These are phyloP conservation scores for Drosophila suzukii DNA, from an alignment of 1,140 invertebrate species.

Conservation along the genomic window DNA sequence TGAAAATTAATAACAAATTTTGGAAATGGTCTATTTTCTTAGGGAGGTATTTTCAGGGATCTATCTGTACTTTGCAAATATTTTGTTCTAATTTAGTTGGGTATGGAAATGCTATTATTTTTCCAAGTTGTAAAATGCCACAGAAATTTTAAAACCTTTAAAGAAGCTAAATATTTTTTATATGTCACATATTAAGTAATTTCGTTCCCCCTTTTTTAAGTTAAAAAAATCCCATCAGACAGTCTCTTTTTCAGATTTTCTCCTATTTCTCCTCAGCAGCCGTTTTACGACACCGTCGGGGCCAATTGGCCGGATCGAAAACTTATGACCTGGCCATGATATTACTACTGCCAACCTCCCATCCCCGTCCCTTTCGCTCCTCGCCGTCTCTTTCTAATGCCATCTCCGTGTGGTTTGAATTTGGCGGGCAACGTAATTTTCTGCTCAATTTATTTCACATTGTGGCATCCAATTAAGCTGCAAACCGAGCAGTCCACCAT, in stretches of 20 bases:
- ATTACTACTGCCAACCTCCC: neutral
- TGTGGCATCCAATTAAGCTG: slow-evolving; percentile 84
- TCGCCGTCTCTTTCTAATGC: slow-evolving; percentile 32
- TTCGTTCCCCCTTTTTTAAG: neutral
- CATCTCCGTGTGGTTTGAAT: slow-evolving; percentile 66
- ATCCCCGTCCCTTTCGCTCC: slow-evolving; percentile 9
- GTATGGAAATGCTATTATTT: too few species aligned
- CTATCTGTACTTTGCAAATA: too few species aligned
- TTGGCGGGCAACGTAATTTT: slow-evolving; percentile 84
- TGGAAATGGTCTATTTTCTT: neutral
- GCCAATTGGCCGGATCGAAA: slow-evolving; percentile 52
- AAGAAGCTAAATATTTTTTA: too few species aligned
- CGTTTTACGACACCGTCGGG: slow-evolving; percentile 66
- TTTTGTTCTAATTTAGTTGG: too few species aligned
- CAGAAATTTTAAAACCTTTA: too few species aligned
- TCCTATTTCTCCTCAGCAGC: neutral
- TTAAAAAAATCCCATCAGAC: slow-evolving; percentile 6
- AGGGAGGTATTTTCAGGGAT: neutral
- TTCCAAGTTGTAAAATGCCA: too few species aligned
- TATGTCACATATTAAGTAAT: neutral
- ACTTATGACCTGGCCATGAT: slow-evolving; percentile 29
- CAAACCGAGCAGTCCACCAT: slow-evolving; percentile 41
- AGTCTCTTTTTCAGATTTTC: neutral
- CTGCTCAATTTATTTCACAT: slow-evolving; percentile 85
- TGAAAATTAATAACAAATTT: slow-evolving; percentile 54